These are phyloP conservation scores for Artibeus lituratus DNA, from an alignment of 2,797 vertebrate genomes.

Conservation along the genomic window DNA sequence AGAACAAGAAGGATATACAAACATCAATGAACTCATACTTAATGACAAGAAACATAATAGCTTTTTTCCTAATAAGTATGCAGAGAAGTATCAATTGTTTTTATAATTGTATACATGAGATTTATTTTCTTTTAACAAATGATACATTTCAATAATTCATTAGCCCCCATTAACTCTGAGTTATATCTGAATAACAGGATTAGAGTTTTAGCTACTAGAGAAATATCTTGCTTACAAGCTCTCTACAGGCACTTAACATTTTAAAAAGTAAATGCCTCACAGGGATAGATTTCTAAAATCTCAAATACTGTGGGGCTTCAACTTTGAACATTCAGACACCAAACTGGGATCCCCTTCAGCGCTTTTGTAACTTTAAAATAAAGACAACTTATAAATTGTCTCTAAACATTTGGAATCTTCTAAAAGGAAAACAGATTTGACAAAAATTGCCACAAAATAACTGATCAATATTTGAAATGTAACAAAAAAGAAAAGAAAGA, in stretches of 20 bases:
- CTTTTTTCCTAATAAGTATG: neutral
- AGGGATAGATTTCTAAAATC: neutral
- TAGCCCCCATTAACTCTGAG: constrained; percentile 39
- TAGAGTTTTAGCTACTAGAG: neutral
- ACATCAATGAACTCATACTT: neutral
- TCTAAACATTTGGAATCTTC: neutral
- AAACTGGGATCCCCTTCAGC: neutral
- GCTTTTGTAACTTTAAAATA: neutral
- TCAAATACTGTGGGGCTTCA: neutral
- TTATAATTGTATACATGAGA: neutral
- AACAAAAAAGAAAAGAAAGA: neutral
- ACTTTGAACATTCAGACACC: neutral
- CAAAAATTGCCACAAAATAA: neutral
- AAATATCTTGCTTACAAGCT: neutral
- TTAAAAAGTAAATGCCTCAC: neutral
- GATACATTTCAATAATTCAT: constrained; percentile 37
- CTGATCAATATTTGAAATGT: neutral
- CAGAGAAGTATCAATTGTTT: neutral
- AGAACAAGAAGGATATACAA: neutral
- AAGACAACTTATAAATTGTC: neutral
- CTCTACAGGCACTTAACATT: neutral
- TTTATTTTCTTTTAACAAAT: constrained; percentile 55
- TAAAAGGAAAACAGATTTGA: neutral
- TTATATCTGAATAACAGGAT: neutral
- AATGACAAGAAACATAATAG: constrained; percentile 29